A percentile compares a stretch with the other conserved stretches of the same genome.
Evolutionary conservation across 2,888 invertebrate genomes (phyloP).

Genomic region (Hanleya hanleyi): DNA sequence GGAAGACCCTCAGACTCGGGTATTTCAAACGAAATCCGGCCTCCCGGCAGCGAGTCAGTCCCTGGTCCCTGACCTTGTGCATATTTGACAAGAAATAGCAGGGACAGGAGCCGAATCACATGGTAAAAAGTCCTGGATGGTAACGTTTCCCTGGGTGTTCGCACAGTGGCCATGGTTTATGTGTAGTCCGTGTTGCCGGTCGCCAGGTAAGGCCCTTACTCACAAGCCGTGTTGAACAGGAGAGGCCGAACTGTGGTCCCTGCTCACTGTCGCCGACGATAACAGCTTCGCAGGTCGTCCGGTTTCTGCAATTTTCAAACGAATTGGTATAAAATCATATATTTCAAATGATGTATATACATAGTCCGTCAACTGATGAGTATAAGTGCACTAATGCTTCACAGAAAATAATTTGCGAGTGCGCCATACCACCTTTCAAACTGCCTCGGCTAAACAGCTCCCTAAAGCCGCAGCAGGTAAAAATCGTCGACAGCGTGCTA

Average conservation of each 20-base stretch:
- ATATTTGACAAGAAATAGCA: conserved; percentile 58
- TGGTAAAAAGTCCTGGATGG: conserved; percentile 37
- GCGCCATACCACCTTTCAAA: too few species aligned
- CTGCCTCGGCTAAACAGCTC: too few species aligned
- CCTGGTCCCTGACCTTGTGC: conserved; percentile 66
- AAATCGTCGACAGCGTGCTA: too few species aligned
- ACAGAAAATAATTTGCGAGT: too few species aligned
- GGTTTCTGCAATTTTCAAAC: too few species aligned
- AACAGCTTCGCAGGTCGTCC: too few species aligned
- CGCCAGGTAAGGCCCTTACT: background rate
- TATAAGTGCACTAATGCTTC: too few species aligned
- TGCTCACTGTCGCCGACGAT: too few species aligned
- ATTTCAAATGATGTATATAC: too few species aligned
- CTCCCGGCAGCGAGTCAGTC: conserved; percentile 13
- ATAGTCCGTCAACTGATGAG: too few species aligned
- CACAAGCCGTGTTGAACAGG: background rate
- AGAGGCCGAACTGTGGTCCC: background rate
- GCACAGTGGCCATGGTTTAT: conserved; percentile 14
- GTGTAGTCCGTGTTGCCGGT: background rate
- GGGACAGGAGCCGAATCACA: conserved; percentile 40
- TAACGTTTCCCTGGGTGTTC: background rate
- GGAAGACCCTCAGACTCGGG: conserved; percentile 90
- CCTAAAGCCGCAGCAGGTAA: too few species aligned
- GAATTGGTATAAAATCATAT: too few species aligned
- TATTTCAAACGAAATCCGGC: conserved; percentile 73